These are phyloP conservation scores for Anser brachyrhynchus DNA, from an alignment of 2,113 vertebrate species.

Conservation along the genomic window DNA sequence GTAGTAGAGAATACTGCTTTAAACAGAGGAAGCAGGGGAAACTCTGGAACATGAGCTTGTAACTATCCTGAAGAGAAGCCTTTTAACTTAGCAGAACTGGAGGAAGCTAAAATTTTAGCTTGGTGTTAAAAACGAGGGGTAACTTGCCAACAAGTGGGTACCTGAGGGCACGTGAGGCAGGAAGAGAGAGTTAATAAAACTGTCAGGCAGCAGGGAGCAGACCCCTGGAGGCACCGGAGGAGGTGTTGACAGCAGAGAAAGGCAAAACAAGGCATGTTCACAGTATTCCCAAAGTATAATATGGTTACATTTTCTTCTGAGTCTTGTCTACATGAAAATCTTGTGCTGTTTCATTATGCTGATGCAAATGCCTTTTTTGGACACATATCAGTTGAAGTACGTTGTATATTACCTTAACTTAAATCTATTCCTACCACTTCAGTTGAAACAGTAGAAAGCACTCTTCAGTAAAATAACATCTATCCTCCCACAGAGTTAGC, in stretches of 20 bases:
- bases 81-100: conserved; percentile 2
- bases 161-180: conserved; percentile 12
- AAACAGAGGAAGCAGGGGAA: neutral
- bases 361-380: conserved; percentile 44
- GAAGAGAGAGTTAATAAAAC: conserved; percentile 15
- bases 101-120: neutral
- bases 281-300: neutral
- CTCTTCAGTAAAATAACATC: neutral
- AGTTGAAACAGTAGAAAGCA: neutral
- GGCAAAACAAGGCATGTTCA: conserved; percentile 46
- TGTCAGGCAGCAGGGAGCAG: neutral
- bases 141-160: conserved; percentile 15
- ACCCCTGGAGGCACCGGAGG: conserved; percentile 27
- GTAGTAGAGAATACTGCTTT: neutral
- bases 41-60: neutral
- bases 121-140: neutral
- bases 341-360: conserved; percentile 1
- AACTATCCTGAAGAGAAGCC: neutral
- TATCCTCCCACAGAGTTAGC: conserved; percentile 32
- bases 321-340: conserved; percentile 21
- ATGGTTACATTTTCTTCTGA: neutral
- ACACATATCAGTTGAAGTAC: neutral
- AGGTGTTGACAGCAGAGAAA: conserved; percentile 17
- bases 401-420: conserved; percentile 23
- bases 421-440: neutral